Evolutionary conservation across 2,113 vertebrate genomes (phyloP), one percentile per base, ranked within the genome.

Genomic region (Elaphurus davidianus): DNA sequence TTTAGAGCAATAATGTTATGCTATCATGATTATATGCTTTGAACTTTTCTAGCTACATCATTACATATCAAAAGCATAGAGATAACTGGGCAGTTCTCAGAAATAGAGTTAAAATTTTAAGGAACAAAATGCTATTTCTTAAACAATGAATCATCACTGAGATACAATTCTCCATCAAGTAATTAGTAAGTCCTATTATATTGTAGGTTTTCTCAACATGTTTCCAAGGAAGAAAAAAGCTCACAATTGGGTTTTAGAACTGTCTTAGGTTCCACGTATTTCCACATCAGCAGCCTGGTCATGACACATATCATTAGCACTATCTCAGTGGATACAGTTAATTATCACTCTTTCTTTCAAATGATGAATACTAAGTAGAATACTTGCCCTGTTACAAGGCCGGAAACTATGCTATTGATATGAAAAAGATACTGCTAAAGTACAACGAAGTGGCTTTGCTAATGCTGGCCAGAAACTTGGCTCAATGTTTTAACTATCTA

Each of bases 271-370:
- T 92, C 40, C 19, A 33, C 25, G 33, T 3, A 36, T 97, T 98
- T 79, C 25, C 85, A 40, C 91, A 97, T 82, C 89, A 93, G 54
- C 8, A 94, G n/a, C 13, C 62, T 87, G 0, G 1, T 91, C 9
- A 85, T 78, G 67, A 87, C 91, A 98, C 91, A 87, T 96, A 91
- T 74, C 15, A 96, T 97, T 97, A 97, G 9, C 60, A 91, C 5
- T 36, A 0, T 86, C 50, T 93, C n/a, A 74, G 50, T 88, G 43
- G 7, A 59, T 98, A 81, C 1, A 91, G 93, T 91, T 98, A 98
- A 96, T 97, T 96, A 93, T 60, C 98, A 82, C 7, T 64, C 16
- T 6, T 97, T 85, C 30, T 86, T 52, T 52, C 84, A 82, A 84
- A 97, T 45, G 82, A 52, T 91, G 95, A 98, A 98, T 94, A 60